These are phyloP conservation scores for Crenichthys baileyi DNA, from an alignment of 2,797 vertebrate species.

Conservation along the genomic window DNA sequence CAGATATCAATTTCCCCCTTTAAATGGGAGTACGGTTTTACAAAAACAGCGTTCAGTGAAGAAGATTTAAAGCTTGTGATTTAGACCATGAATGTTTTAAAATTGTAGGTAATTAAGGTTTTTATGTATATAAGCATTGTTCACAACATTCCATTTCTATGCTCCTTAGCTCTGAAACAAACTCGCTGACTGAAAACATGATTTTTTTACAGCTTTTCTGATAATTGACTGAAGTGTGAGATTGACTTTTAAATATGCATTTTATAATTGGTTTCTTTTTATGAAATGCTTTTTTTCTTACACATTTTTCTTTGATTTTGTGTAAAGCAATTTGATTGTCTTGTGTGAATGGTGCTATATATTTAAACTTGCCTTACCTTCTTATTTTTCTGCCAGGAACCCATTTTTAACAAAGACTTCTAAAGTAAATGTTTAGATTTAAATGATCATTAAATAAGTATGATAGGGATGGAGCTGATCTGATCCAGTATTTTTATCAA, in stretches of 20 bases:
- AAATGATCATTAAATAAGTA: no score
- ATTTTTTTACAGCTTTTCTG: not conserved
- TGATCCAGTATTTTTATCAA: no score
- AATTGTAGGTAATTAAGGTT: not conserved
- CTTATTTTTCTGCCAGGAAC: not conserved
- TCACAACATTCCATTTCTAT: not conserved
- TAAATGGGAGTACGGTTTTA: not conserved
- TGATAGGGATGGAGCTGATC: no score
- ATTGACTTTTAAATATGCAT: not conserved
- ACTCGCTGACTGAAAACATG: not conserved
- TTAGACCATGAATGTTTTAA: not conserved
- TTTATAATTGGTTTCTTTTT: not conserved
- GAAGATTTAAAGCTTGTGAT: not conserved
- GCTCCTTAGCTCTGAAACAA: not conserved
- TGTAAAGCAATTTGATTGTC: not conserved
- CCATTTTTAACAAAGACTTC: not conserved
- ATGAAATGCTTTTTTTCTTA: not conserved
- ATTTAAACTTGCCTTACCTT: not conserved
- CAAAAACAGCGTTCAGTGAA: not conserved
- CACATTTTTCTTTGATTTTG: not conserved
- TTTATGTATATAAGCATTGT: not conserved
- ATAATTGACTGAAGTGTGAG: not conserved
- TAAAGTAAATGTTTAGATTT: not conserved
- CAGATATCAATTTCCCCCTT: not conserved
- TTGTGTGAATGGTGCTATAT: no score